Evolutionary conservation across 2,113 vertebrate genomes (phyloP), one percentile per base, ranked within the genome.

Genomic region (Jaculus jaculus): DNA sequence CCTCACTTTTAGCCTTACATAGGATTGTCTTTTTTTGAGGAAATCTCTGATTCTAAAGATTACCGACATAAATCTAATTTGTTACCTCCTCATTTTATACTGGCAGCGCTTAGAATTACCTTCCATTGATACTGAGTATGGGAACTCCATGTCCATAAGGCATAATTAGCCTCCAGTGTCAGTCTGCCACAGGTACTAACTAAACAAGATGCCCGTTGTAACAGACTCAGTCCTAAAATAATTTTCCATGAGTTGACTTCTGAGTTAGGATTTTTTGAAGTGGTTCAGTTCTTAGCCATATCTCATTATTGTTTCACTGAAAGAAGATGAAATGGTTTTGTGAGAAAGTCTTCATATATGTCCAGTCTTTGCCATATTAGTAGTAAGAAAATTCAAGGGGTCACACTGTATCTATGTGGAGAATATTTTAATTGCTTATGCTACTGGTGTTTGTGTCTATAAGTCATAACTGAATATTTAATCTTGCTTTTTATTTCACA

Each of bases 211-310:
- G 8, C 5, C 66, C 87, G 2, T 39, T 66, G 12, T 93, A 23
- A 34, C 5, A 71, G 78, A 11, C 34, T 39, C 11, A 80, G 2
- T 63, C 4, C 65, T 92, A 8, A 66, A 89, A 16, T 1, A 42
- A 37, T 28, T 79, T 72, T 79, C 32, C 7, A 17, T 77, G 23
- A 74, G 75, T 65, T 86, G 15, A 74, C 82, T 23, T 4, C 32
- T n/a, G n/a, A 63, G 32, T 78, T 73, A 28, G 15, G 5, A 78
- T 7, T 69, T 54, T 18, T 18, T 2, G 60, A 21, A 65, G 23
- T 47, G 87, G 24, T 61, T 97, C 12, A 51, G 47, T 89, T 94
- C 87, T 79, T 34, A 90, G 63, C 34, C 65, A 42, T 12, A 66
- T 13, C 32, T 71, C 68, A n/a, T 66, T 54, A 75, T 51, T n/a